Evolutionary conservation across 2,113 vertebrate species (phyloP).

Genomic region (Cettia cetti): DNA sequence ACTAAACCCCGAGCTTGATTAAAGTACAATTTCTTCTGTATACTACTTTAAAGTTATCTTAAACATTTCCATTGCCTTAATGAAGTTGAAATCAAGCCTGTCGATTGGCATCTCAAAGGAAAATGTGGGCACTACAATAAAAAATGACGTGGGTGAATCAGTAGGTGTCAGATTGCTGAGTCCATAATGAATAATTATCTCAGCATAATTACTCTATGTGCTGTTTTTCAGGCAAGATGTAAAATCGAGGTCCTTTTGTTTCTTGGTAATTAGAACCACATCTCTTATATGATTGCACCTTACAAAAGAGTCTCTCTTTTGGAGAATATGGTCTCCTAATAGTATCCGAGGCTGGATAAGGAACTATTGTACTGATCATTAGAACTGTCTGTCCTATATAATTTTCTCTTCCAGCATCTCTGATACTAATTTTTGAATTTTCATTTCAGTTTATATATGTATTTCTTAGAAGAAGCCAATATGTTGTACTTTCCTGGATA

Average conservation of each 20-base stretch:
- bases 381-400: background rate
- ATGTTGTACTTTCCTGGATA: background rate
- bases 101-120: conserved; percentile 42
- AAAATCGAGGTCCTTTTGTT: conserved; percentile 8
- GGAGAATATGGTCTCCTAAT: background rate
- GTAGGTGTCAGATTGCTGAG: conserved; percentile 48
- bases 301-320: background rate
- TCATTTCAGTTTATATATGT: background rate
- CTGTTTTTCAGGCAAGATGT: conserved; percentile 34
- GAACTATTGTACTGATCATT: background rate
- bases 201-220: conserved; percentile 15
- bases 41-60: background rate
- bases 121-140: conserved; percentile 44
- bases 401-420: background rate
- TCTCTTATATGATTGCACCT: background rate
- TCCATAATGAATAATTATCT: conserved; percentile 54
- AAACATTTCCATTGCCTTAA: background rate
- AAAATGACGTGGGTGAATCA: conserved; percentile 46
- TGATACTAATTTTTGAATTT: background rate
- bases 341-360: background rate
- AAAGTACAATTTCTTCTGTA: background rate
- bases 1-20: background rate
- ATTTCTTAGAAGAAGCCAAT: background rate
- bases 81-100: conserved; percentile 20
- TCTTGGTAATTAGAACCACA: conserved; percentile 21